Base-by-base conservation (phyloP, 2,797 vertebrate genomes). In the Pterois miles region DNA sequence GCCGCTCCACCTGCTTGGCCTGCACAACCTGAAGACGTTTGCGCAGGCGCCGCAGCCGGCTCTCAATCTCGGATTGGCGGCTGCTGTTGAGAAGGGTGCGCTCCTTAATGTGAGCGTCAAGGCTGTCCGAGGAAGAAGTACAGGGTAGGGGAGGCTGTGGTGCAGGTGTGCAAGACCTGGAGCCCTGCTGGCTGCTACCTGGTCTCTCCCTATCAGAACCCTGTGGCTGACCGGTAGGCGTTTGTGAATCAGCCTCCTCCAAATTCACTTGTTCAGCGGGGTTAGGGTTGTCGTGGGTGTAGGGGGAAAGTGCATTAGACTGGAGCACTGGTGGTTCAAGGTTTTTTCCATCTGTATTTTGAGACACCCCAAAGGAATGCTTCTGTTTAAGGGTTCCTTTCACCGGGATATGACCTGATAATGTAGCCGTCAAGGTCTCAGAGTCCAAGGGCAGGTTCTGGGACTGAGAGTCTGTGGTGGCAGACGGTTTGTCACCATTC, bases 1-100 rank as follows among this genome's bases (percentile, higher is more conserved):
- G 98, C 1, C 98, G 96, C 91, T 99, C 98, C 82, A 99, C 98
- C 91, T 99, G 98, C 91, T 99, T 99, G 6, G 97, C 98, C 91
- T 99, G 98, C 59, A 99, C 98, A 80, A 99, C 97, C 93, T 99
- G 97, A 84, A 99, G 95, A 78, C 98, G 96, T 65, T 99, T 99
- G 82, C 98, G 97, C 74, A 99, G 95, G 62, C 97, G 95, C n/a
- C 96, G 95, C 50, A 98, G 95, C 1, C 97, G 93, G 77, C 90
- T 96, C 86, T 99, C 97, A 0, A 99, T 97, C 89, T 99, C 97
- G 0, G 92, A 92, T 88, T 99, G 98, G 18, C 97, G 95, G 66
- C 95, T 94, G 82, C 91, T 91, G 89, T 90, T 96, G 82, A 97
- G 93, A 69, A 97, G 89, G 2, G 96, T 96, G 88, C 97, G 96